Evolutionary conservation across 2,113 vertebrate species (phyloP), one percentile per base, ranked within the genome.

Genomic region (Anhinga rufa): DNA sequence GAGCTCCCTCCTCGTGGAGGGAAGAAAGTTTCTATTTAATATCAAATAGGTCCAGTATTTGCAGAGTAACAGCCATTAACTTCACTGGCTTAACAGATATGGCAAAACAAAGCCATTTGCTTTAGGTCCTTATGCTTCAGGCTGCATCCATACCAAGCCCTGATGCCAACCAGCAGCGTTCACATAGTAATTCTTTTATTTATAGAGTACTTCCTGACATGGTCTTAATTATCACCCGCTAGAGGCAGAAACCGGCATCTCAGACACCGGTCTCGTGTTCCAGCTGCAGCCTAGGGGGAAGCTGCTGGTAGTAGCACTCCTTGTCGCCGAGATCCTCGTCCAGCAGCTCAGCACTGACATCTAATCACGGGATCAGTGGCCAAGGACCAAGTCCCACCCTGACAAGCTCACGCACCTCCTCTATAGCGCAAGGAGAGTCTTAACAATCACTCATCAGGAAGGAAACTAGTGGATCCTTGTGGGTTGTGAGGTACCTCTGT

Each of bases 301-400:
- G 80, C 82, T 44, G 68, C 81, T 80, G 81, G 51, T 12, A 13
- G 49, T 8, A 32, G 58, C 6, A 0, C 69, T 77, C 32, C n/a
- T 51, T 5, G 0, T 6, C 0, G 10, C 2, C 10, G 14, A 60
- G 81, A 25, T 61, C 46, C 69, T n/a, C 38, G 9, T 4, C 46
- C 66, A 34, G 24, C 52, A 34, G 68, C 69, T 81, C 46, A 21
- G 40, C 26, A 2, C 64, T 14, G 71, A 20, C 40, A 49, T 11
- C 49, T 21, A 10, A 48, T 16, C 85, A 9, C 6, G 10, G 62
- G 38, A 65, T 22, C 14, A 14, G n/a, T 17, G 8, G 54, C 81
- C 68, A 7, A 32, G 54, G 51, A 26, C 12, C 2, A 2, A 65
- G 57, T 4, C 72, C 85, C 14, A 38, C 64, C 64, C 85, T 2